Percentiles rank a stretch among this genome's conserved stretches.
These are phyloP conservation scores for Actinostola sp. DNA, from an alignment of 92 coral and sea anemone species.

Conservation along the genomic window DNA sequence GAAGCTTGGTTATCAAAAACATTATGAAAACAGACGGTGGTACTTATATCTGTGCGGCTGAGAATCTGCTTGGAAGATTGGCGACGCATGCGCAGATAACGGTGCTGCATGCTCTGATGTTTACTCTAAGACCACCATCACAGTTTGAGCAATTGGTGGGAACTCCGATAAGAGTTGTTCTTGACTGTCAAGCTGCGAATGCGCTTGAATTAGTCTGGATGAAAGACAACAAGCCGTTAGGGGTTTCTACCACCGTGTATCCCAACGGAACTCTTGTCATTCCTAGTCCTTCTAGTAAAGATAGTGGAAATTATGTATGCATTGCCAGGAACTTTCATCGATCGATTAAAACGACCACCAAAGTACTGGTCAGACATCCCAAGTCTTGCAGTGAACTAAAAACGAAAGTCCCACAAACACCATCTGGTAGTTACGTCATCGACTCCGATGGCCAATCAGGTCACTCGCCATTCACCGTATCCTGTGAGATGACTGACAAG, in stretches of 20 bases:
- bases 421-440: constrained; percentile 31
- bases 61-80: constrained; percentile 24
- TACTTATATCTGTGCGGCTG: constrained; percentile 15
- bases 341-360: constrained; percentile 32
- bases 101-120: constrained; percentile 11
- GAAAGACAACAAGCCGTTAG: constrained; percentile 11
- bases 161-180: not conserved
- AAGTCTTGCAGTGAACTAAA: constrained; percentile 34
- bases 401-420: not conserved
- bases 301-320: constrained; percentile 36
- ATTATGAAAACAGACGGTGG: constrained; percentile 27
- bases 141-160: not conserved
- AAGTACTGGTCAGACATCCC: not conserved
- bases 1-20: constrained; percentile 11
- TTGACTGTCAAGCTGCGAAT: constrained; percentile 27
- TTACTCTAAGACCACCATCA: constrained; percentile 26
- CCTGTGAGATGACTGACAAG: constrained; percentile 59
- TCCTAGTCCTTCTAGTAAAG: not conserved
- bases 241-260: not conserved
- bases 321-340: constrained; percentile 29
- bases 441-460: constrained; percentile 51
- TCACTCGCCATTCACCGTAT: constrained; percentile 37
- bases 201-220: constrained; percentile 33
- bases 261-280: constrained; percentile 19
- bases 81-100: constrained; percentile 30